Conservation (phyloP, 2,113 vertebrate genomes). For the Ptychochromis oligacanthus region DNA sequence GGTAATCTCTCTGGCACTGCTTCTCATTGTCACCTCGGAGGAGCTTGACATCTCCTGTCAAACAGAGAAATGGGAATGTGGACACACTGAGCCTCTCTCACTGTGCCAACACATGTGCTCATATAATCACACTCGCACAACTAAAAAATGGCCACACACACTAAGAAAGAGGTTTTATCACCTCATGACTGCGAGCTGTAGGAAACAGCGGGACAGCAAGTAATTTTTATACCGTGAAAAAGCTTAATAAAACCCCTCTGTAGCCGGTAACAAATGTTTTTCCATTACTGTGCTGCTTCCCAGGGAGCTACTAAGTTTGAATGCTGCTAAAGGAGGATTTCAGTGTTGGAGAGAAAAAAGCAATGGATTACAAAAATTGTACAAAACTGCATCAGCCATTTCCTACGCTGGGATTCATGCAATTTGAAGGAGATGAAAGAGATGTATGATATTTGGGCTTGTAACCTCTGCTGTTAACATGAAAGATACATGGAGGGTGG, state of each 20-base stretch:
- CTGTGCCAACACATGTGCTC: not conserved
- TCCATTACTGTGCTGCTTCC: slow-evolving; percentile 36
- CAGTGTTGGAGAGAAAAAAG: slow-evolving; percentile 1
- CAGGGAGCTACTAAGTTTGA: slow-evolving; percentile 21
- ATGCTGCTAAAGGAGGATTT: slow-evolving; percentile 9
- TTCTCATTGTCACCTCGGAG: slow-evolving; percentile 79
- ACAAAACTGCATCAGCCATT: slow-evolving; percentile 37
- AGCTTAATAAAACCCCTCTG: slow-evolving; percentile 38
- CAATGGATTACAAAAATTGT: slow-evolving; percentile 31
- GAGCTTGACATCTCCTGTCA: slow-evolving; percentile 83
- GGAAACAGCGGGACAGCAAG: slow-evolving; percentile 28
- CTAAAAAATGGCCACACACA: not conserved
- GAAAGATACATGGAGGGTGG: slow-evolving; percentile 43
- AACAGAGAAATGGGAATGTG: not conserved
- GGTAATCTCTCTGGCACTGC: slow-evolving; percentile 74
- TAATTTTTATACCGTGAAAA: slow-evolving; percentile 35
- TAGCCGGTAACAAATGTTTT: slow-evolving; percentile 41
- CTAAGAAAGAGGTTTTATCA: not conserved
- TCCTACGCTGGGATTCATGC: slow-evolving; percentile 30
- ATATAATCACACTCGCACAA: not conserved
- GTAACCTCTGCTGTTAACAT: slow-evolving; percentile 47
- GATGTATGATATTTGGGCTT: slow-evolving; percentile 32
- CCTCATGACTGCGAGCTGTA: slow-evolving; percentile 6
- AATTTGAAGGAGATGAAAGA: slow-evolving; percentile 48
- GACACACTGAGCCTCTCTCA: not conserved